phyloP scores from a whole-genome alignment of 2,888 invertebrate species.

The Himalopsyche japonica region DNA sequence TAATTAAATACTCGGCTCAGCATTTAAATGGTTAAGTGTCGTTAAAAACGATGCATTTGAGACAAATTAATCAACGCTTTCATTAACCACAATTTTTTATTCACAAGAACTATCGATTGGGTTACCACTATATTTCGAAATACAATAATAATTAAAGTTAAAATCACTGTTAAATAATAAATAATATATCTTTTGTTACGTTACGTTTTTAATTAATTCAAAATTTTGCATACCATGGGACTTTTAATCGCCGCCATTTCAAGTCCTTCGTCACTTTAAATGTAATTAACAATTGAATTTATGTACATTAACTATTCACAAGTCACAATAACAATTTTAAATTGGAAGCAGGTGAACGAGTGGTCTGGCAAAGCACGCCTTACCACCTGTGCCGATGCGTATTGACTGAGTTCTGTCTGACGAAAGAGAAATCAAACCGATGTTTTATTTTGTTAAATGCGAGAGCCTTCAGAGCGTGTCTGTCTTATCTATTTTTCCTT shows the following conservation, averaged over 20 bases:
- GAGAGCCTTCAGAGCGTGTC: neutral
- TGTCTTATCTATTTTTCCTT: neutral
- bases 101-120: no score
- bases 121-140: no score
- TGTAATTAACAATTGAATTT: neutral
- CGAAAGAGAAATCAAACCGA: neutral
- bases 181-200: no score
- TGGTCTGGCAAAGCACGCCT: neutral
- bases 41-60: no score
- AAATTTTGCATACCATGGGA: neutral
- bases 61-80: no score
- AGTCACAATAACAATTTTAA: neutral
- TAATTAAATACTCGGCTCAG: no score
- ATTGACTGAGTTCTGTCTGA: neutral
- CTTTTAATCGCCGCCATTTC: neutral
- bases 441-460: neutral
- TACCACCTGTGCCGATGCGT: neutral
- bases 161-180: no score
- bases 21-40: no score
- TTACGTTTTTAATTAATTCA: neutral
- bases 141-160: no score
- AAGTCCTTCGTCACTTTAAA: neutral
- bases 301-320: neutral
- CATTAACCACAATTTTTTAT: no score
- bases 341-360: neutral